Base-by-base conservation (phyloP, 2,797 vertebrate species). In the Acanthurus lineatus region DNA sequence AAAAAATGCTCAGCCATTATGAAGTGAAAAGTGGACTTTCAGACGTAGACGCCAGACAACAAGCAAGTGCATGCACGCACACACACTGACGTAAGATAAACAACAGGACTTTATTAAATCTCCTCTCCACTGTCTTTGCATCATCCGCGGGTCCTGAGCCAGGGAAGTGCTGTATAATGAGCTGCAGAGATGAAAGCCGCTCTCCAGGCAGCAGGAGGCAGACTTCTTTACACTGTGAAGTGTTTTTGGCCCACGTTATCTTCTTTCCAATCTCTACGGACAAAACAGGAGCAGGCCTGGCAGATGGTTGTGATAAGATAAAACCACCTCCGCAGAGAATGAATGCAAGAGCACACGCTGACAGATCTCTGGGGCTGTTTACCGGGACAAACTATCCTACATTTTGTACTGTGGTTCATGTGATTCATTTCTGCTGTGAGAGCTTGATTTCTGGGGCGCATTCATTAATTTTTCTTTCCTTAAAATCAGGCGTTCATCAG, bases 241-340 rank as follows among this genome's bases (percentile, higher is more conserved):
- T 81, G 83, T 82, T 89, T 75, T 73, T 88, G 74, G 86, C 72
- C 65, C 28, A 9, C 38, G 3, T 63, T 85, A 89, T 92, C 88
- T 83, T 51, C 77, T 79, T 58, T 77, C 82, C 71, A 63, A 89
- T 91, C 90, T 91, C 84, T 49, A 7, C 2, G 73, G 86, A 86
- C 85, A 25, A 83, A 91, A 86, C 91, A 87, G 84, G 67, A 92
- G 91, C 90, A 83, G 89, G 76, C 79, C 85, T 32, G 84, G 72
- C 92, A 92, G 90, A 93, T 92, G 92, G 88, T 84, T 86, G 83
- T 82, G 85, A 91, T 90, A 82, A 89, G 87, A 89, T 76, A 58
- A 80, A 89, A 64, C 76, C 82, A 75, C 81, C 73, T 91, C 87
- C 79, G 40, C n/a, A 0, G 68, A 4, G 76, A 88, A 73, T 35